Conservation (phyloP, 2,797 vertebrate species). For the Chaetophractus vellerosus region DNA sequence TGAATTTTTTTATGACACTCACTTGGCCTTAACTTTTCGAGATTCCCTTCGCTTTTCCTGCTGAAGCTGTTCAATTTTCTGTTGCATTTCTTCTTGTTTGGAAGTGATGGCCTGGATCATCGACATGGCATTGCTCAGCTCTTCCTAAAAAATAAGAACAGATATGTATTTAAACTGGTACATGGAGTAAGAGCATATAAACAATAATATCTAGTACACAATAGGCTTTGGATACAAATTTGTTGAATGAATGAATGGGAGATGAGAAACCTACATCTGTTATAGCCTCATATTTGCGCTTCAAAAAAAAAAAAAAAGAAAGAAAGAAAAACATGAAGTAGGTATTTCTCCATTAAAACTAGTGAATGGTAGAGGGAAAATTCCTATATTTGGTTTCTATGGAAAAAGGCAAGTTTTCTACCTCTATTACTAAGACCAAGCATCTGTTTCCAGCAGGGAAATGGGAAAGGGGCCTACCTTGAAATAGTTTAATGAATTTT, state of each 20-base stretch:
- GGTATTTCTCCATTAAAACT: not conserved
- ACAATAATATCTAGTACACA: not conserved
- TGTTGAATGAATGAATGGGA: constrained; percentile 36
- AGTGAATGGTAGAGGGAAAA: not conserved
- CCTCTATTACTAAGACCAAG: not conserved
- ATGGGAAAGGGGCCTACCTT: constrained; percentile 91
- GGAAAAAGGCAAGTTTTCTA: constrained; percentile 23
- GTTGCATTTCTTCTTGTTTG: constrained; percentile 95
- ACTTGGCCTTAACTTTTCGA: constrained; percentile 92
- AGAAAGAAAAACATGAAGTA: not conserved
- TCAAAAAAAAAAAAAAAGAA: not conserved
- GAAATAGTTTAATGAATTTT: constrained; percentile 96
- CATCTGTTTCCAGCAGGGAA: constrained; percentile 1
- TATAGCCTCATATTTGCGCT: constrained; percentile 42
- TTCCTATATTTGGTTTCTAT: constrained; percentile 48
- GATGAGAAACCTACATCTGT: constrained; percentile 5
- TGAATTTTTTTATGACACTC: constrained; percentile 75
- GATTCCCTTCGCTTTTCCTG: constrained; percentile 92
- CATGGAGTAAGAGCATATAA: not conserved
- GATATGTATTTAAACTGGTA: not conserved
- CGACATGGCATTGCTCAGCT: constrained; percentile 94
- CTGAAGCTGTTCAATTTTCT: constrained; percentile 94
- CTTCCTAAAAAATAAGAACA: constrained; percentile 92
- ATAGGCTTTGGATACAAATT: constrained; percentile 3
- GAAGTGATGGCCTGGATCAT: constrained; percentile 95